Conservation (phyloP, 2,113 vertebrate species). For the Malurus alboscapulatus region DNA sequence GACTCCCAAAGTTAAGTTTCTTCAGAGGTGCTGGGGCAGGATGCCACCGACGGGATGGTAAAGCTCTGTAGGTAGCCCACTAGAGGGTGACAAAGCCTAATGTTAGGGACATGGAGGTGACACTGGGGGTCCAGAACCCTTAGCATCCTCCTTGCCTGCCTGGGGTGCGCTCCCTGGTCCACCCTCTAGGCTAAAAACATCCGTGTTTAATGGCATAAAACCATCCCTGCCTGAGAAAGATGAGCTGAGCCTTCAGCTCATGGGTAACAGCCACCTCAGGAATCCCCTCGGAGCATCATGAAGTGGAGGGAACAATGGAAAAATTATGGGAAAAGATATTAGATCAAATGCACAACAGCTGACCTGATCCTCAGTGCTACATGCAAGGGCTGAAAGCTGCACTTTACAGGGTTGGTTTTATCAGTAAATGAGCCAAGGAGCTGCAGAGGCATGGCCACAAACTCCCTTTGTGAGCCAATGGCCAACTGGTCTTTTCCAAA, state of each 20-base stretch:
- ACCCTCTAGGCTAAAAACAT: not conserved
- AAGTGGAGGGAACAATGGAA: not conserved
- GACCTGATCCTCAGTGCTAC: rapidly evolving
- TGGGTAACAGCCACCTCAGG: not conserved
- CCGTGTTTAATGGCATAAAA: not conserved
- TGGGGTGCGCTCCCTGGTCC: rapidly evolving
- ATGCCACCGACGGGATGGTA: not conserved
- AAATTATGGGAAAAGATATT: not conserved
- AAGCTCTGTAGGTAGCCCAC: not conserved
- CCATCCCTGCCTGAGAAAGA: not conserved
- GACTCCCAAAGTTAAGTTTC: not conserved
- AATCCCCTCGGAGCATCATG: not conserved
- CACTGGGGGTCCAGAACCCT: not conserved
- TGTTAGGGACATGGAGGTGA: not conserved
- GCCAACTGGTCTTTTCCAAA: not conserved
- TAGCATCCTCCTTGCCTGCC: not conserved
- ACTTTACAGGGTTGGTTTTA: not conserved
- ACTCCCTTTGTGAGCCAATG: not conserved
- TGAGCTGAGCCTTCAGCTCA: not conserved
- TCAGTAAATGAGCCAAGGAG: not conserved
- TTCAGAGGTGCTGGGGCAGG: not conserved
- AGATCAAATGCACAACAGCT: not conserved
- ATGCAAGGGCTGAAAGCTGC: not conserved
- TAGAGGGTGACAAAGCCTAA: conserved; percentile 58
- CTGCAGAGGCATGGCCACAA: not conserved